Conservation (phyloP, 2,888 invertebrate species). For the Acanthosepion pharaonis region DNA sequence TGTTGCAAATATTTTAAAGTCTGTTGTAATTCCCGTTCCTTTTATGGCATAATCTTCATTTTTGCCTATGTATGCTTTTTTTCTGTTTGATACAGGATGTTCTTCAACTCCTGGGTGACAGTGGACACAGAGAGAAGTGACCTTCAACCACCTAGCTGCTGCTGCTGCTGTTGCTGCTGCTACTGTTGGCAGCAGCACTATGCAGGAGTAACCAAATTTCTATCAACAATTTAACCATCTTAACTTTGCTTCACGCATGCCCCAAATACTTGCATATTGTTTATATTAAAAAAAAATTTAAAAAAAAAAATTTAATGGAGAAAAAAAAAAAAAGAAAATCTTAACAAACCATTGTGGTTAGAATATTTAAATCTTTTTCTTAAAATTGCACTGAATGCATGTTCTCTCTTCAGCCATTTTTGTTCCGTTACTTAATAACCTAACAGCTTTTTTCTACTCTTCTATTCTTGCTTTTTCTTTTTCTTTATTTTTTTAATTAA, state of each 20-base stretch:
- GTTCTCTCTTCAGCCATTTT: neutral
- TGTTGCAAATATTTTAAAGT: neutral
- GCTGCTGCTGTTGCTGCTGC: neutral
- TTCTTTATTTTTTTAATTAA: neutral
- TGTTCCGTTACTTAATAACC: neutral
- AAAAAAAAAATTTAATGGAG: neutral
- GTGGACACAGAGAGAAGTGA: constrained; percentile 41
- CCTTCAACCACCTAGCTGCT: constrained; percentile 42
- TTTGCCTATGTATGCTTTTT: constrained; percentile 43
- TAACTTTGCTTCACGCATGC: constrained; percentile 9
- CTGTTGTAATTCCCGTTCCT: neutral
- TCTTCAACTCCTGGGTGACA: neutral
- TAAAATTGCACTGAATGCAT: neutral
- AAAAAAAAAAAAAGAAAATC: neutral
- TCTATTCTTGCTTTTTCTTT: neutral
- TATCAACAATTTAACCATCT: constrained; percentile 4
- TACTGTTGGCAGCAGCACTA: constrained; percentile 36
- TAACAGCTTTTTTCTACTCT: neutral
- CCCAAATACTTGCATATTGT: neutral
- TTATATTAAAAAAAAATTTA: neutral
- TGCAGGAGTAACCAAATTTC: constrained; percentile 39
- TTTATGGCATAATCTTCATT: constrained; percentile 39
- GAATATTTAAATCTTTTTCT: neutral
- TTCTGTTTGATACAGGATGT: constrained; percentile 45
- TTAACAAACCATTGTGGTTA: neutral